Evolutionary conservation across 2,113 vertebrate genomes (phyloP).

Genomic region (Oenanthe melanoleuca): DNA sequence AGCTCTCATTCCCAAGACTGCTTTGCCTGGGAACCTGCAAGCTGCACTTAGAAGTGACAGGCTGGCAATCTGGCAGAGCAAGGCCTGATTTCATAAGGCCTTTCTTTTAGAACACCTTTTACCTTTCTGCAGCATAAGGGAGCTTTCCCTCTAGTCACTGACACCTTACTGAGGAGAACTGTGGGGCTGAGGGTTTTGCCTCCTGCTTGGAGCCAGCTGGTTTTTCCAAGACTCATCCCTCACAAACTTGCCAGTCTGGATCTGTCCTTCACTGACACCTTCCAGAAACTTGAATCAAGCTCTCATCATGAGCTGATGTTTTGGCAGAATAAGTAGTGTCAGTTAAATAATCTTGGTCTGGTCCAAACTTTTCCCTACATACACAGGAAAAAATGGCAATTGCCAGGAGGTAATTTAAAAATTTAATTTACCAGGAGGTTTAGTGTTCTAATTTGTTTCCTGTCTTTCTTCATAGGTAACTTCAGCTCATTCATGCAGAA

Average conservation of each 20-base stretch:
- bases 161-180: fast-evolving
- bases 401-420: background rate
- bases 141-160: no score
- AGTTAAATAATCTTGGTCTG: background rate
- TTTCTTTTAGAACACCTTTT: no score
- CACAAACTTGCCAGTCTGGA: background rate
- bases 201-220: background rate
- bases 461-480: constrained; percentile 81
- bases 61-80: no score
- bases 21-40: no score
- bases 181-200: background rate
- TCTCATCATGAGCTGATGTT: background rate
- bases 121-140: no score
- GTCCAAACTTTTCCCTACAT: background rate
- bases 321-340: background rate
- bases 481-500: constrained; percentile 99
- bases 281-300: background rate
- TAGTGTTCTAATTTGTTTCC: background rate
- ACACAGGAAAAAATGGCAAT: background rate
- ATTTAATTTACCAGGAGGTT: background rate
- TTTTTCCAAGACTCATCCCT: background rate
- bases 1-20: no score
- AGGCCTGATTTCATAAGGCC: no score
- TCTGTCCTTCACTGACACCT: background rate
- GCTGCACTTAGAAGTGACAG: no score